Percentiles rank a stretch among this genome's conserved stretches.
These are phyloP conservation scores for Mythimna vitellina DNA, from an alignment of 2,888 invertebrate genomes.

Conservation along the genomic window DNA sequence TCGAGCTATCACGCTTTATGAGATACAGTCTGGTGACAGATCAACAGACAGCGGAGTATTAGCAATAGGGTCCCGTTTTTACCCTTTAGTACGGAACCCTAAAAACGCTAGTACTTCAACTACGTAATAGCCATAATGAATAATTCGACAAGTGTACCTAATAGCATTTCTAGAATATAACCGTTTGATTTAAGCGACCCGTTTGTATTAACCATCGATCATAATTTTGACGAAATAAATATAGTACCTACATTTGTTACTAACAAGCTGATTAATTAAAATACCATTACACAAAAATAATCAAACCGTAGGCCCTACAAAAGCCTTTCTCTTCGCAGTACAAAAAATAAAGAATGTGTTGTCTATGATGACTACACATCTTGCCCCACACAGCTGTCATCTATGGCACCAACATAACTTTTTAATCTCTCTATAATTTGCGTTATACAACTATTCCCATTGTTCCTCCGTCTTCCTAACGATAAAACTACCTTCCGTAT, in stretches of 20 bases:
- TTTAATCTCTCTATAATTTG: slow-evolving; percentile 39
- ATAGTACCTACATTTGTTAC: not conserved
- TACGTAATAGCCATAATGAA: too few relatives aligned
- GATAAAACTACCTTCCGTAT: slow-evolving; percentile 61
- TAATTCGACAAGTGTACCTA: too few relatives aligned
- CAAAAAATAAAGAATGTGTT: slow-evolving; percentile 40
- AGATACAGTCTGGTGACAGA: too few relatives aligned
- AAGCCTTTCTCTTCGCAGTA: slow-evolving; percentile 40
- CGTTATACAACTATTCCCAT: slow-evolving; percentile 62
- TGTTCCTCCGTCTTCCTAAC: slow-evolving; percentile 61
- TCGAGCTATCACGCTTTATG: too few relatives aligned
- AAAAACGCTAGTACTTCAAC: too few relatives aligned
- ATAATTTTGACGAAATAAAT: too few relatives aligned
- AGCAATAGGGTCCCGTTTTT: too few relatives aligned
- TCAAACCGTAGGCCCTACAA: slow-evolving; percentile 6
- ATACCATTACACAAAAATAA: slow-evolving; percentile 18
- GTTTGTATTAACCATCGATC: too few relatives aligned
- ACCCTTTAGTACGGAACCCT: too few relatives aligned
- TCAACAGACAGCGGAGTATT: too few relatives aligned
- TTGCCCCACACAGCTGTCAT: slow-evolving; percentile 35
- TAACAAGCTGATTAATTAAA: slow-evolving; percentile 24
- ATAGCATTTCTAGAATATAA: too few relatives aligned
- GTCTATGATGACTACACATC: slow-evolving; percentile 47
- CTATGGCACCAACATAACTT: slow-evolving; percentile 29
- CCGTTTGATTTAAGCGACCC: too few relatives aligned